These are phyloP conservation scores for Rana temporaria DNA, from an alignment of 2,113 vertebrate species.

Conservation along the genomic window DNA sequence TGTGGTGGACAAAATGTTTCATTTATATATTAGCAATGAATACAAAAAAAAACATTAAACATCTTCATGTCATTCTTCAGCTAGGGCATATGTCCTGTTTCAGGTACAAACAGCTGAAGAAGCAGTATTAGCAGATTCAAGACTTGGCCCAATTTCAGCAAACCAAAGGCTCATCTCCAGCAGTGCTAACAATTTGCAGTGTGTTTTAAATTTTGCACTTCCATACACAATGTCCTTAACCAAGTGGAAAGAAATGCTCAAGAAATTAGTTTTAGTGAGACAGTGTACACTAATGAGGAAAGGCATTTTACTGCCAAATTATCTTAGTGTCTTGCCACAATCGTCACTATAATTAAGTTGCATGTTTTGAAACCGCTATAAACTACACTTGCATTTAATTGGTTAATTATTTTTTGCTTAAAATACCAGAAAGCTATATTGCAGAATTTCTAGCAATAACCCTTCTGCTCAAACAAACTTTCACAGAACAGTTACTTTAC, in stretches of 20 bases:
- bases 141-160: neutral
- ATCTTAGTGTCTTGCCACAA: constrained; percentile 53
- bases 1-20: no score
- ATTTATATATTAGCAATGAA: neutral
- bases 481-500: constrained; percentile 32
- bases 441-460: constrained; percentile 43
- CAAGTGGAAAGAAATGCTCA: constrained; percentile 44
- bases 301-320: constrained; percentile 44
- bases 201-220: constrained; percentile 15
- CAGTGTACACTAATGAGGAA: constrained; percentile 41
- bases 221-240: constrained; percentile 36
- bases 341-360: constrained; percentile 43
- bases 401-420: constrained; percentile 50
- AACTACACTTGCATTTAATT: constrained; percentile 44
- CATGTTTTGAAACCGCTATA: constrained; percentile 50
- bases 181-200: constrained; percentile 16
- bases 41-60: neutral
- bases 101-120: no score
- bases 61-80: no score
- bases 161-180: neutral
- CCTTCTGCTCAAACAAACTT: constrained; percentile 32
- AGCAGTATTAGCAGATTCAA: neutral
- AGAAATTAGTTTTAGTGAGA: constrained; percentile 42
- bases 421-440: constrained; percentile 43
- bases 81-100: no score